Percentiles rank a stretch among this genome's conserved stretches.
These are phyloP conservation scores for Graphium colonna DNA, from an alignment of 2,888 invertebrate species.

Conservation along the genomic window DNA sequence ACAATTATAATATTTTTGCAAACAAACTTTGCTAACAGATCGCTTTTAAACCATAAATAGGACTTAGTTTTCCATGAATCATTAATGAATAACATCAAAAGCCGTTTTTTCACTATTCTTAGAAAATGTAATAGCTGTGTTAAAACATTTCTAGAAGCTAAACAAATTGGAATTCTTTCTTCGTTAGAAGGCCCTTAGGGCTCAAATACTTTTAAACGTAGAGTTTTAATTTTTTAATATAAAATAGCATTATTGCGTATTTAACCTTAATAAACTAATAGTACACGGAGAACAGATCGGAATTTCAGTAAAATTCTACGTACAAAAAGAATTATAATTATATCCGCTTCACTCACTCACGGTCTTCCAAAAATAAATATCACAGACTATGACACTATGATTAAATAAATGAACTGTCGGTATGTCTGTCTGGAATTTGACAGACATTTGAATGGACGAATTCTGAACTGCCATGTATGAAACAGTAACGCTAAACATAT, in stretches of 20 bases:
- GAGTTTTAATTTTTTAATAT: no score
- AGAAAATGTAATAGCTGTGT: not conserved
- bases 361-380: conserved; percentile 60
- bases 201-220: not conserved
- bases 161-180: not conserved
- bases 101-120: conserved; percentile 2
- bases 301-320: conserved; percentile 34
- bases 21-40: no score
- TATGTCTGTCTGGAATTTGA: no score
- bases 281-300: conserved; percentile 9
- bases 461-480: no score
- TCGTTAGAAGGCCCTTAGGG: not conserved
- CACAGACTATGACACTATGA: no score
- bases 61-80: not conserved
- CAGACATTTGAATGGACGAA: no score
- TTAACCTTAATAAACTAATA: conserved; percentile 9
- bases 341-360: conserved; percentile 45
- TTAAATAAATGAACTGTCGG: no score
- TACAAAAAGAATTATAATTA: conserved; percentile 43
- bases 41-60: no score
- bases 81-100: not conserved
- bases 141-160: conserved; percentile 10
- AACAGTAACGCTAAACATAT: no score
- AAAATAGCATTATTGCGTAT: no score
- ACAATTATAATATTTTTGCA: no score